These are phyloP conservation scores for Lordiphosa andalusiaca DNA, from an alignment of 2,888 invertebrate species.

Conservation along the genomic window DNA sequence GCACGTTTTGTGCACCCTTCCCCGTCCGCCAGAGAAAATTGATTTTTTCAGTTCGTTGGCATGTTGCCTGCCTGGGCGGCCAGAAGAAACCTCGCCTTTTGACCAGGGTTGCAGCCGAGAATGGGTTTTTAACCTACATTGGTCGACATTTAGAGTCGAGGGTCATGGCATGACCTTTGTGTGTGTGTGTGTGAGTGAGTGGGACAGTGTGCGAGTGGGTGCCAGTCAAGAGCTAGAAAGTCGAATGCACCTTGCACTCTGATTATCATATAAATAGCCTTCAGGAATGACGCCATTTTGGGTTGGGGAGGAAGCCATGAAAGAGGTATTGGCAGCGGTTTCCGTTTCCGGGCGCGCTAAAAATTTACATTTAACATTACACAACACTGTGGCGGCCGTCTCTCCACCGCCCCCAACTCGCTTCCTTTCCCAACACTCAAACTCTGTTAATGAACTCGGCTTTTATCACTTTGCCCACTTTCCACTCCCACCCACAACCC, in stretches of 20 bases:
- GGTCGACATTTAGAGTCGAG: constrained; percentile 63
- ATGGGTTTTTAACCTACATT: constrained; percentile 71
- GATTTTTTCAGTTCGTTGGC: constrained; percentile 73
- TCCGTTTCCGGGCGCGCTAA: constrained; percentile 50
- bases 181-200: constrained; percentile 21
- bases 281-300: constrained; percentile 31
- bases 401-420: not conserved
- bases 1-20: constrained; percentile 48
- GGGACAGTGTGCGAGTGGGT: constrained; percentile 1
- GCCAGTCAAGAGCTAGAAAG: constrained; percentile 3
- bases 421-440: not conserved
- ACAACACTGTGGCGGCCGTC: not conserved
- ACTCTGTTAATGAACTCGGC: constrained; percentile 26
- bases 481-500: not conserved
- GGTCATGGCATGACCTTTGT: constrained; percentile 71
- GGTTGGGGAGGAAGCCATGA: constrained; percentile 8
- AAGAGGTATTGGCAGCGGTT: constrained; percentile 42
- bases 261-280: constrained; percentile 38
- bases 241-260: constrained; percentile 10
- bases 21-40: constrained; percentile 38
- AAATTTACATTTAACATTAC: constrained; percentile 9
- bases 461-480: not conserved
- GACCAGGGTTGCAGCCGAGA: constrained; percentile 44
- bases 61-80: constrained; percentile 64
- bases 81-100: constrained; percentile 4